Base-by-base conservation (phyloP, 2,797 vertebrate species). In the Sebastes miniatus region DNA sequence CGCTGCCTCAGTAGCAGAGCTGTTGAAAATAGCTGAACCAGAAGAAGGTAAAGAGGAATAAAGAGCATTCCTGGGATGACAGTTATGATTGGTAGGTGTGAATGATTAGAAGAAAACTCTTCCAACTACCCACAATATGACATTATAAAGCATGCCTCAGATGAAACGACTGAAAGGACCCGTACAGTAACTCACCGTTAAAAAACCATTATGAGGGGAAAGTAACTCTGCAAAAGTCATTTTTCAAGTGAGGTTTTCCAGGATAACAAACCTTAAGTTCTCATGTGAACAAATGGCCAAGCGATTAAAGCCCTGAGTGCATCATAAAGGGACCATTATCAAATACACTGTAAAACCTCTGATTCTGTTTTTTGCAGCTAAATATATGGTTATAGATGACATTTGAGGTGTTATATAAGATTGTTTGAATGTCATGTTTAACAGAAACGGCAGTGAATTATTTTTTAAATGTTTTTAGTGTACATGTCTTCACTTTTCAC, bases 71-170 rank as follows among this genome's bases (percentile, higher is more conserved):
- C 87, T 76, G 57, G 64, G 77, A 87, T 83, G 90, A 90, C 92
- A 91, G 87, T 76, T 92, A 83, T 93, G 92, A 94, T 94, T 93
- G 89, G 89, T 88, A 90, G 91, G 91, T 92, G 91, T 91, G 93
- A 93, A 92, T 91, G 92, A 94, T 89, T 79, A 79, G 80, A 80
- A 47, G 36, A 66, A 66, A 89, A 84, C 72, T 80, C 74, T 34
- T 88, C 91, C 88, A 88, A 75, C 75, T 77, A 61, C 77, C 83
- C 88, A 90, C 83, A 90, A 86, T 84, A 83, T 57, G 54, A 91
- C 81, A 85, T 91, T 93, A 84, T 89, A 72, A 89, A 88, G 82
- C 74, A 85, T 77, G 81, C 79, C 80, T 88, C 77, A 69, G 73
- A 83, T 87, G 74, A 88, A 87, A 84, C 61, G 67, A 77, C 69